These are phyloP conservation scores for Heterodera filipjevi DNA, from an alignment of 2,888 invertebrate genomes.

Conservation along the genomic window DNA sequence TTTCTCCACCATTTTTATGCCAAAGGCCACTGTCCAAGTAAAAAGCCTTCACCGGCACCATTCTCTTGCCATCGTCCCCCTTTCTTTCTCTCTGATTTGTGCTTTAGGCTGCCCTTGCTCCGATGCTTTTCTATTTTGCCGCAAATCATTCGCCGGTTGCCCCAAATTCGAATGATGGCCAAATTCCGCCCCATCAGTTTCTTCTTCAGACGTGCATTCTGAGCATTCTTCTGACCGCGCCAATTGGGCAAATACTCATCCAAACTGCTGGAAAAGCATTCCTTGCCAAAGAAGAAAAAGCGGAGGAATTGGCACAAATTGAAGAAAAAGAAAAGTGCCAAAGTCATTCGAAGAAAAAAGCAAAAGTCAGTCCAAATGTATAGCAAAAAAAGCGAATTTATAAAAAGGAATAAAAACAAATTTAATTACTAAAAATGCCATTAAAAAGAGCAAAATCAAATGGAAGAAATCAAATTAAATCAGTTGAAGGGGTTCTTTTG, in stretches of 20 bases:
- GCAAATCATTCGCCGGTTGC: background rate
- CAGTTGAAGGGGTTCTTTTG: too few species aligned
- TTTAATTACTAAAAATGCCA: too few species aligned
- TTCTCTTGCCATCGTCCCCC: background rate
- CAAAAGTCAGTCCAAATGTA: background rate
- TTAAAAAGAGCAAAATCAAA: too few species aligned
- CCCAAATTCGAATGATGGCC: background rate
- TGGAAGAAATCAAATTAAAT: too few species aligned
- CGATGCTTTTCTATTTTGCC: slow-evolving; percentile 34
- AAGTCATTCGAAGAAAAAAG: background rate
- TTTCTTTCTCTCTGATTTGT: too few species aligned
- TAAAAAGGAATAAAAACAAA: too few species aligned
- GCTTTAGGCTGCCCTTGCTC: slow-evolving; percentile 47
- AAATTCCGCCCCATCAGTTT: slow-evolving; percentile 17
- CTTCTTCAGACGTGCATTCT: slow-evolving; percentile 43
- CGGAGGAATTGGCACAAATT: background rate
- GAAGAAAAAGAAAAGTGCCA: background rate
- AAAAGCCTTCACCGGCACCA: background rate
- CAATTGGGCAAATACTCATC: slow-evolving; percentile 46
- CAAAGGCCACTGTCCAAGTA: slow-evolving; percentile 54
- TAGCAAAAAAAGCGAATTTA: too few species aligned
- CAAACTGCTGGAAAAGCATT: slow-evolving; percentile 2
- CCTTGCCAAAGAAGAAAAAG: background rate
- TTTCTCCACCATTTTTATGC: slow-evolving; percentile 47
- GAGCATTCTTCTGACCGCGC: slow-evolving; percentile 51